Evolutionary conservation across 2,797 vertebrate species (phyloP).

Genomic region (Linurgus olivaceus): DNA sequence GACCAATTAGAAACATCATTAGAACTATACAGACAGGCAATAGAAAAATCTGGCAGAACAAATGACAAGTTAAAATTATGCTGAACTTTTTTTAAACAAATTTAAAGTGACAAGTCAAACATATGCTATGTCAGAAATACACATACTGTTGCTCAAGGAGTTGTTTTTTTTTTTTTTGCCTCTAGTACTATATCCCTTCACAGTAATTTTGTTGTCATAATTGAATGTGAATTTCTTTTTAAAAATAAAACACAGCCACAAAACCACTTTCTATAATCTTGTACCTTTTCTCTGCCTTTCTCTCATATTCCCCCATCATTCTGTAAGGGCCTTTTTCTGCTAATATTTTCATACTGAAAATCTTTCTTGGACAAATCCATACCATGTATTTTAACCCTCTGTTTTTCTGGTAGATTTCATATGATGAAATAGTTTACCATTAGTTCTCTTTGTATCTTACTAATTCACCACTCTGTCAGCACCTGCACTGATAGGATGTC

Average conservation of each 20-base stretch:
- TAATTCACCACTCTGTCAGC: neutral
- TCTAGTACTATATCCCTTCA: neutral
- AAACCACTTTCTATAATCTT: neutral
- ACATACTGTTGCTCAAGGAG: neutral
- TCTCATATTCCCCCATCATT: neutral
- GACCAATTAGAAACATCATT: neutral
- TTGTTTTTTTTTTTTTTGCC: neutral
- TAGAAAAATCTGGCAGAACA: neutral
- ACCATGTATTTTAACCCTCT: neutral
- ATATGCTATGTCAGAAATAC: conserved; percentile 20
- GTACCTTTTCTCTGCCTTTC: neutral
- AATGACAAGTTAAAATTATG: neutral
- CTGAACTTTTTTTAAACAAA: neutral
- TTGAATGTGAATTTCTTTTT: neutral
- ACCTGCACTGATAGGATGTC: neutral
- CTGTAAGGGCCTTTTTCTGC: neutral
- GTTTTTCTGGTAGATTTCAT: neutral
- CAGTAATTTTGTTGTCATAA: neutral
- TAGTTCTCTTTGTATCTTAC: neutral
- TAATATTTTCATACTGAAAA: neutral
- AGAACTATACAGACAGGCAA: neutral
- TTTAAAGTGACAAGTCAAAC: conserved; percentile 2
- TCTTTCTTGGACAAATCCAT: neutral
- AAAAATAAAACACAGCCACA: neutral
- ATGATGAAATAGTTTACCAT: neutral